Evolutionary conservation across 2,888 invertebrate species (phyloP), one percentile per base, ranked within the genome.

Genomic region (Ennomos fuscantarius): DNA sequence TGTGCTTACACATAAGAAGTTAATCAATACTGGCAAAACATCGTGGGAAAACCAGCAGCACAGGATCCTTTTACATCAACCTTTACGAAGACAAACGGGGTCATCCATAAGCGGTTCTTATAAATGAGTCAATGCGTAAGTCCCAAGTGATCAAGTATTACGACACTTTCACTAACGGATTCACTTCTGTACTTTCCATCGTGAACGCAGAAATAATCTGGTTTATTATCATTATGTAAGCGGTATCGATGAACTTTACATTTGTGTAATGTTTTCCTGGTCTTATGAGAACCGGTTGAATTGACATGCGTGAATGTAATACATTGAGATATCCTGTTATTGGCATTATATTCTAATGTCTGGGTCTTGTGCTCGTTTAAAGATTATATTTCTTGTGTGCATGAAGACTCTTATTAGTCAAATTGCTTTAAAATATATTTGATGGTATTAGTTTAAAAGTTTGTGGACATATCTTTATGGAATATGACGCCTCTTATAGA

Each of bases 141-240:
- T 68, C 65, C 65, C 62, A 66, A 62, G 34, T 36, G 35, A 59
- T 49, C 41, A 10, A 44, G 40, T 42, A 35, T 59, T 59, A 64
- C 62, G 65, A 67, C 72, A 69, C 78, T 79, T 79, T 79, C 78
- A 72, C 78, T 76, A 60, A 57, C 66, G 59, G 68, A 73, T 73
- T 69, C 70, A 75, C 69, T 73, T 46, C 74, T 65, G 71, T 59
- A 50, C 75, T 77, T 74, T 76, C 72, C 65, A 70, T 62, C 42
- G 50, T 33, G 37, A 41, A 54, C 34, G 48, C 42, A 60, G 47
- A 49, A 54, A 47, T 70, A 58, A 74, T 74, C 73, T 74, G 65
- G 69, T 71, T 69, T 60, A 66, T 60, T 60, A 47, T 47, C 50
- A 59, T 75, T 69, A 71, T 62, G 68, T 49, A 73, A 74, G 39